Percentiles rank a stretch among this genome's conserved stretches.
phyloP scores from a whole-genome alignment of 1,140 invertebrate species.

The silkworm (Bombyx mori) region ASM3026992v2 NC_085112.1:7438501-7439000 shows the following conservation, averaged over 20 bases:
- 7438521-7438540: constrained; percentile 51
- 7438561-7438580: constrained; percentile 71
- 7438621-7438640: constrained; percentile 75
- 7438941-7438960: too few species aligned
- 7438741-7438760: constrained; percentile 75
- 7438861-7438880: too few species aligned
- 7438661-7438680: constrained; percentile 88
- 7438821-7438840: too few species aligned
- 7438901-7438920: too few species aligned
- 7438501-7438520: constrained; percentile 27
- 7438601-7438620: constrained; percentile 78
- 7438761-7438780: neutral
- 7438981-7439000: too few species aligned
- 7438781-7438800: too few species aligned
- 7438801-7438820: too few species aligned
- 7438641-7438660: constrained; percentile 78
- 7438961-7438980: too few species aligned
- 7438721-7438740: constrained; percentile 86
- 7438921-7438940: too few species aligned
- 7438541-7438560: constrained; percentile 71
- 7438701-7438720: constrained; percentile 80
- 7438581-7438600: constrained; percentile 76
- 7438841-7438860: too few species aligned
- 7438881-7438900: too few species aligned
- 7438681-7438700: constrained; percentile 80